Percentiles rank a stretch among this genome's conserved stretches.
Conservation (phyloP, 1,140 invertebrate genomes). For the Cylas formicarius region DNA sequence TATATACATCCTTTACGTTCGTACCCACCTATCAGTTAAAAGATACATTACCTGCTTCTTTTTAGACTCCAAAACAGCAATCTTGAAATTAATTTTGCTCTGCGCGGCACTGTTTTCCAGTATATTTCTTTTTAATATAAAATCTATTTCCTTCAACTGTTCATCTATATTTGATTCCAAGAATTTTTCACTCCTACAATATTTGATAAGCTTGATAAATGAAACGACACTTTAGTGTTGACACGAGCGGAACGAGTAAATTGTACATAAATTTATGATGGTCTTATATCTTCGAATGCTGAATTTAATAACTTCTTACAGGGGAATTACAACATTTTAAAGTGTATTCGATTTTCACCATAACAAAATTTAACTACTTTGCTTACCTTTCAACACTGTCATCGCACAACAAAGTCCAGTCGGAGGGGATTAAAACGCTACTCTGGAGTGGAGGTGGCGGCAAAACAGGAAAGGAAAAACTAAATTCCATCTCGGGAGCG, state of each 20-base stretch:
- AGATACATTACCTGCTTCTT: conserved; percentile 30
- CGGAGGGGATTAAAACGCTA: conserved; percentile 36
- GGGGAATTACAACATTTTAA: too few relatives aligned
- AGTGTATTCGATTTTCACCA: too few relatives aligned
- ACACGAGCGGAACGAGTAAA: too few relatives aligned
- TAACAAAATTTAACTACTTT: conserved; percentile 2
- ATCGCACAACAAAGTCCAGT: conserved; percentile 15
- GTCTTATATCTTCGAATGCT: too few relatives aligned
- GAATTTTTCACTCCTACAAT: conserved; percentile 1
- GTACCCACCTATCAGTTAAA: background rate
- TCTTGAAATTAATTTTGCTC: conserved; percentile 36
- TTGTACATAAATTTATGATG: too few relatives aligned
- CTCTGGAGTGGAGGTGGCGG: conserved; percentile 40
- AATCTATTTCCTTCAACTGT: conserved; percentile 22
- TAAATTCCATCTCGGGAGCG: conserved; percentile 19
- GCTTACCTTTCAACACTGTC: conserved; percentile 5
- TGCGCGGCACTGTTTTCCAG: conserved; percentile 16
- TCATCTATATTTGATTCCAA: conserved; percentile 9
- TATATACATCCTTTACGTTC: too few relatives aligned
- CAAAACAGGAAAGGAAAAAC: conserved; percentile 25
- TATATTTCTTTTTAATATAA: conserved; percentile 30
- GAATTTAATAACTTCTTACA: too few relatives aligned
- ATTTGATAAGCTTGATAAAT: too few relatives aligned
- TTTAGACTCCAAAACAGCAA: conserved; percentile 33
- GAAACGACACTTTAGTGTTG: too few relatives aligned